phyloP scores from a whole-genome alignment of 2,113 vertebrate genomes.

The Elgaria multicarinata region DNA sequence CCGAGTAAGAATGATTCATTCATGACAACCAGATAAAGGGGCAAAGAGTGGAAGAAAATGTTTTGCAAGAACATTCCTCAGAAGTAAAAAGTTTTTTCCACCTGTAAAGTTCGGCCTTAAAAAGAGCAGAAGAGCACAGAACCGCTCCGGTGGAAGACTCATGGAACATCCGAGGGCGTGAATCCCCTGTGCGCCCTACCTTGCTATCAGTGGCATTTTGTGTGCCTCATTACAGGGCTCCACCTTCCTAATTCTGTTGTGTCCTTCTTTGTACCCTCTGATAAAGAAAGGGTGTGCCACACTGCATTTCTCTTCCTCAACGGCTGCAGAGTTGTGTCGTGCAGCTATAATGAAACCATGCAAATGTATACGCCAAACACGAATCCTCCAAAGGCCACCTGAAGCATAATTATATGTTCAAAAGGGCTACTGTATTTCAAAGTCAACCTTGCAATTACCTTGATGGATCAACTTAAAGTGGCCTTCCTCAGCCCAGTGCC shows the following conservation, averaged over 20 bases:
- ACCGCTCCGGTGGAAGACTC: accelerated
- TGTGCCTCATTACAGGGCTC: not conserved
- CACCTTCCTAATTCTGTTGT: conserved; percentile 38
- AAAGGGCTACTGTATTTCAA: not conserved
- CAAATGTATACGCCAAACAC: not conserved
- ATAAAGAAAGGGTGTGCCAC: conserved; percentile 54
- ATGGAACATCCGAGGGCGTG: not conserved
- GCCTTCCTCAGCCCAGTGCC: no score
- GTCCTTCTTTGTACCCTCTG: conserved; percentile 42
- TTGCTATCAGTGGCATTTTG: conserved; percentile 58
- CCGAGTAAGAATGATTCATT: conserved; percentile 3
- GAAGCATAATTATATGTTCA: not conserved
- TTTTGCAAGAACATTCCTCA: not conserved
- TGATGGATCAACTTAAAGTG: not conserved
- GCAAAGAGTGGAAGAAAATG: not conserved
- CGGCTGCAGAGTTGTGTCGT: not conserved
- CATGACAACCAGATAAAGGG: not conserved
- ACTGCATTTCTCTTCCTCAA: conserved; percentile 30
- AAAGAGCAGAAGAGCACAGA: not conserved
- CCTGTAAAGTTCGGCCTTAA: no score
- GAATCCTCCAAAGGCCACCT: not conserved
- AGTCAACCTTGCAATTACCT: not conserved
- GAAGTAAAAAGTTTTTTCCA: no score
- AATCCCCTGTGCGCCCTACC: not conserved
- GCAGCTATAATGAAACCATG: not conserved